Evolutionary conservation across 2,888 invertebrate genomes (phyloP).

Genomic region (Lochmaea crataegi): DNA sequence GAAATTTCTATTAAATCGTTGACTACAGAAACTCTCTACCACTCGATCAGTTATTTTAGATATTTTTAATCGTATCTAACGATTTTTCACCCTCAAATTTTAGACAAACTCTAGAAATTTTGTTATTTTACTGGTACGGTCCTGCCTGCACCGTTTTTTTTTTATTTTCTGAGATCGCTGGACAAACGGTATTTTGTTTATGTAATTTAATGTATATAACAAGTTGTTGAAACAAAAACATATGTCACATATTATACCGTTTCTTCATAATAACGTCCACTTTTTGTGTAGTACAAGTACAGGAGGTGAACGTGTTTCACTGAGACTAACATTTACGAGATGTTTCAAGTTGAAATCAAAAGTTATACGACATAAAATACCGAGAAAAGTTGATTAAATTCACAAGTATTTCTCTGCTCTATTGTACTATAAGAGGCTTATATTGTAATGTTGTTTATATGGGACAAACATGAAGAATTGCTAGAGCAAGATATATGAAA

Average conservation of each 20-base stretch:
- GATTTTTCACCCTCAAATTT: too few relatives aligned
- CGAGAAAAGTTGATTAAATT: too few relatives aligned
- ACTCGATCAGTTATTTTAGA: neutral
- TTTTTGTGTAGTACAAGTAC: neutral
- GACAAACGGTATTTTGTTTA: conserved; percentile 17
- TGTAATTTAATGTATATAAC: conserved; percentile 12
- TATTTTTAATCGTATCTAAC: too few relatives aligned
- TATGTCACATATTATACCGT: conserved; percentile 15
- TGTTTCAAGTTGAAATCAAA: too few relatives aligned
- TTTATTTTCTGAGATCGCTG: neutral
- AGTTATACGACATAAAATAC: too few relatives aligned
- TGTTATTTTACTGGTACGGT: neutral
- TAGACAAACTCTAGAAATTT: too few relatives aligned
- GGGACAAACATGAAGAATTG: too few relatives aligned
- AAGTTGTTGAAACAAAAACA: conserved; percentile 14
- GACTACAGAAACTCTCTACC: neutral
- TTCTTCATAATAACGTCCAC: neutral
- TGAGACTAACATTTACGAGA: too few relatives aligned
- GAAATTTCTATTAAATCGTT: neutral
- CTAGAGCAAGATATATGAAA: too few relatives aligned
- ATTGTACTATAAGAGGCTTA: too few relatives aligned
- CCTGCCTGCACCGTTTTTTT: neutral
- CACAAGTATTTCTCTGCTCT: too few relatives aligned
- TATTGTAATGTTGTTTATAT: too few relatives aligned
- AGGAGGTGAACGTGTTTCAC: neutral